Evolutionary conservation across 1,140 invertebrate genomes (phyloP).

Genomic region (Caenorhabditis latens): DNA sequence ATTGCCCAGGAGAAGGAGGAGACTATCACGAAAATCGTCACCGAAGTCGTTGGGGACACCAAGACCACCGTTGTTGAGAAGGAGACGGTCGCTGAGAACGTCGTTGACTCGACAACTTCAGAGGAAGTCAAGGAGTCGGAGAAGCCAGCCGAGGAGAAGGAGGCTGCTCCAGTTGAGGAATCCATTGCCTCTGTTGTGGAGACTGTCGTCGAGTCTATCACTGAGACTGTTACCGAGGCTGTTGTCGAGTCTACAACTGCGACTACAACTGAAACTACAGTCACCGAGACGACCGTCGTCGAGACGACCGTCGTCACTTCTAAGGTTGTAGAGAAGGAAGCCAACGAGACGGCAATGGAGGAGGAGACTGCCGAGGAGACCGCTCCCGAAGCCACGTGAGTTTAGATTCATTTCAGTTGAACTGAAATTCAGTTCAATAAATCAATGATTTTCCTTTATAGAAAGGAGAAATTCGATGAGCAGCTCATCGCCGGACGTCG

Average conservation of each 20-base stretch:
- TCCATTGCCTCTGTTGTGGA: background rate
- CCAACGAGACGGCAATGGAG: background rate
- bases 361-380: background rate
- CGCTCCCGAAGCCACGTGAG: background rate
- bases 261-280: background rate
- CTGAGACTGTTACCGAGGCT: background rate
- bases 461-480: background rate
- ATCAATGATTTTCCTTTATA: background rate
- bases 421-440: no score
- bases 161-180: no score
- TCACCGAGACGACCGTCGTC: background rate
- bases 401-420: background rate
- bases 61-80: background rate
- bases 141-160: no score
- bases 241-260: background rate
- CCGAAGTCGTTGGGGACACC: background rate
- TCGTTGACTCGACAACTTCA: background rate
- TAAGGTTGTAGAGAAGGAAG: background rate
- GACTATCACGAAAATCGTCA: background rate
- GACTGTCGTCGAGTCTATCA: background rate
- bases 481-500: slow-evolving; percentile 17
- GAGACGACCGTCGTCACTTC: no score
- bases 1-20: slow-evolving; percentile 14
- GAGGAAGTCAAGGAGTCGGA: no score
- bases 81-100: background rate